A percentile compares a stretch with the other conserved stretches of the same genome.
Conservation (phyloP, 2,888 invertebrate species). For the Arctia plantaginis region DNA sequence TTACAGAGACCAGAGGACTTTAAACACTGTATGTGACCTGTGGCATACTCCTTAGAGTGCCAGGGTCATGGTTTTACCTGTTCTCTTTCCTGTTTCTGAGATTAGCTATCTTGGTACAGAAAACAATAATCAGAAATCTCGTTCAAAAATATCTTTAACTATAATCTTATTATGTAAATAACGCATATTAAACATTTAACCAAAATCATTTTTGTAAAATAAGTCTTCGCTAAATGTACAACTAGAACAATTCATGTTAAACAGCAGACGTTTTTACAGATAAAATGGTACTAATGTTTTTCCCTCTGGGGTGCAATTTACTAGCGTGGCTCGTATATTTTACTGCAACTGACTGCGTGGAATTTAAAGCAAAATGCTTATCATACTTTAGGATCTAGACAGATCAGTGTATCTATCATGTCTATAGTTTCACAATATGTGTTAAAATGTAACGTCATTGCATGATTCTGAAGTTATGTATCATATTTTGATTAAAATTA, state of each 20-base stretch:
- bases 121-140: too few species aligned
- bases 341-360: conserved; percentile 11
- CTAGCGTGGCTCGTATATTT: background rate
- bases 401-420: background rate
- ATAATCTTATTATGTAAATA: background rate
- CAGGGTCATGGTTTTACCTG: too few species aligned
- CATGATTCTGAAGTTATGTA: too few species aligned
- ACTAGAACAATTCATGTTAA: conserved; percentile 2
- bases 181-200: background rate
- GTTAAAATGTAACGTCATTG: too few species aligned
- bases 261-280: conserved; percentile 11
- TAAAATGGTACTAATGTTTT: conserved; percentile 7
- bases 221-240: background rate
- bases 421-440: too few species aligned
- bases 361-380: conserved; percentile 29
- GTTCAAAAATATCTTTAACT: too few species aligned
- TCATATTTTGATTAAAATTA: too few species aligned
- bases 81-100: too few species aligned
- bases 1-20: too few species aligned
- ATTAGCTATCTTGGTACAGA: too few species aligned
- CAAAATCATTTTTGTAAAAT: background rate
- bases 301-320: conserved; percentile 3
- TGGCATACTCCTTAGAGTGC: too few species aligned
- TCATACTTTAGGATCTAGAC: conserved; percentile 19
- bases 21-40: too few species aligned